Conservation (phyloP, 1,140 invertebrate genomes). For the Lordiphosa stackelbergi region DNA sequence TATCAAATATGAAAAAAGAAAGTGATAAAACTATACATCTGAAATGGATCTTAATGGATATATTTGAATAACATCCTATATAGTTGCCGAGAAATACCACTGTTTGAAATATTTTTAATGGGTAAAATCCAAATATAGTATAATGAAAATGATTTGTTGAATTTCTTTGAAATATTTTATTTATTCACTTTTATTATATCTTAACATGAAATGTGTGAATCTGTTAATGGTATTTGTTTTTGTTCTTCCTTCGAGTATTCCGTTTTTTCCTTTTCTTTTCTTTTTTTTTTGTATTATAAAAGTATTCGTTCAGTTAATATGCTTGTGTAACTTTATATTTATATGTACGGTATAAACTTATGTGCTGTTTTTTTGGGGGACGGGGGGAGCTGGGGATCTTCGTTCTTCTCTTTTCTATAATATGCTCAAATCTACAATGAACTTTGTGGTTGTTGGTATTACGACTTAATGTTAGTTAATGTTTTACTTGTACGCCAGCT, state of each 20-base stretch:
- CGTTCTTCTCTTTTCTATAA: conserved; percentile 9
- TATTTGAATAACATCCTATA: too few relatives aligned
- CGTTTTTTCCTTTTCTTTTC: conserved; percentile 23
- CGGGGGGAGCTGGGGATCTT: conserved; percentile 23
- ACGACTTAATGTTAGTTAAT: conserved; percentile 24
- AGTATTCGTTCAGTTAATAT: conserved; percentile 53
- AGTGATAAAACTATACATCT: too few relatives aligned
- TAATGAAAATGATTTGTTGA: too few relatives aligned
- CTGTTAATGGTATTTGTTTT: conserved; percentile 31
- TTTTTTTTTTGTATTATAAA: conserved; percentile 56
- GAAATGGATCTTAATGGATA: too few relatives aligned
- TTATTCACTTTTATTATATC: conserved; percentile 63
- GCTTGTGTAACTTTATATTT: conserved; percentile 42
- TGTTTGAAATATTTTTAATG: too few relatives aligned
- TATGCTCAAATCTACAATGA: conserved; percentile 73
- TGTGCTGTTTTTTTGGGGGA: conserved; percentile 38
- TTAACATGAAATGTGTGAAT: conserved; percentile 67
- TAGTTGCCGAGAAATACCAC: too few relatives aligned
- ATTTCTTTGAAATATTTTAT: conserved; percentile 62
- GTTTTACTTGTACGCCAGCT: conserved; percentile 15
- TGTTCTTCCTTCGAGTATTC: conserved; percentile 35
- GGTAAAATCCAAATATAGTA: too few relatives aligned
- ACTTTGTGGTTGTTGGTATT: conserved; percentile 32
- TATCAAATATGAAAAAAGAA: too few relatives aligned
- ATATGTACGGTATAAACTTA: conserved; percentile 67